A percentile compares a stretch with the other conserved stretches of the same genome.
Conservation (phyloP, 1,140 invertebrate species). For the Polyergus mexicanus region DNA sequence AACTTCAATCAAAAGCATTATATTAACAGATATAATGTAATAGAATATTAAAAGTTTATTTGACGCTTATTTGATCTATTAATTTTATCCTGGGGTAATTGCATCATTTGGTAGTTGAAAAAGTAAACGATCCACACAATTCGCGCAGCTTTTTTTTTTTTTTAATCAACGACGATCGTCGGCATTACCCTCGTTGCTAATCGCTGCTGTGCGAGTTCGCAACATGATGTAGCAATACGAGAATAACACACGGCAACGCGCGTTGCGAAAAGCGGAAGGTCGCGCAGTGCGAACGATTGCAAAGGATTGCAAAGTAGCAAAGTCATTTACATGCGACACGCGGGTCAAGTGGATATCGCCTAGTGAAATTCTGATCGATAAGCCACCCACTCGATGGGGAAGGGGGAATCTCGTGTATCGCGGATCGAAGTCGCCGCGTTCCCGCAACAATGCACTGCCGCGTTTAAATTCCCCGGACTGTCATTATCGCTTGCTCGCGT, state of each 20-base stretch:
- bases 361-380: constrained; percentile 61
- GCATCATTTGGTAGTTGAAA: not conserved
- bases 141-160: not conserved
- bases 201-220: not conserved
- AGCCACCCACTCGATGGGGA: not conserved
- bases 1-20: not conserved
- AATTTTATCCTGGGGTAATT: not conserved
- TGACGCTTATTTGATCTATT: not conserved
- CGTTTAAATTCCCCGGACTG: constrained; percentile 45
- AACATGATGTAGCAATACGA: constrained; percentile 3
- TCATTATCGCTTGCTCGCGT: constrained; percentile 38
- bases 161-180: not conserved
- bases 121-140: not conserved
- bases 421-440: constrained; percentile 38
- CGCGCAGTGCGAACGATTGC: constrained; percentile 9
- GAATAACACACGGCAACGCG: not conserved
- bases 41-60: not conserved
- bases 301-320: constrained; percentile 30
- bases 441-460: constrained; percentile 30
- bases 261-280: constrained; percentile 16
- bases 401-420: not conserved
- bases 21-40: not conserved
- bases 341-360: constrained; percentile 41
- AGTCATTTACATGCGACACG: constrained; percentile 58
- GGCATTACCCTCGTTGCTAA: not conserved